A percentile compares a stretch with the other conserved stretches of the same genome.
These are phyloP conservation scores for Pinna nobilis DNA, from an alignment of 1,140 invertebrate species.

Conservation along the genomic window DNA sequence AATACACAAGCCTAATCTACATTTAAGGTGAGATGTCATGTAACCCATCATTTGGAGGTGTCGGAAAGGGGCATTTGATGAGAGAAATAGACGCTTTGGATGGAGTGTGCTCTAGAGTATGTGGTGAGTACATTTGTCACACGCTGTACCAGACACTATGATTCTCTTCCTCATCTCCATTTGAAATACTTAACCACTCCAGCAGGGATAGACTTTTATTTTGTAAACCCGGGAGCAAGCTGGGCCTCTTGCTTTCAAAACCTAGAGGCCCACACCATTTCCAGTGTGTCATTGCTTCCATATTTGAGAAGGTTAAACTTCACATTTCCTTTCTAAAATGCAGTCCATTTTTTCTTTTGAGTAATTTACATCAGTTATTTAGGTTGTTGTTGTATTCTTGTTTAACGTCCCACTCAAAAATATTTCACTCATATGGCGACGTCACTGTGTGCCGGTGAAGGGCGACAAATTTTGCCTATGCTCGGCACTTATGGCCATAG, in stretches of 20 bases:
- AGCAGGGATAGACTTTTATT: not conserved
- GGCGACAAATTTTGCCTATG: too few relatives aligned
- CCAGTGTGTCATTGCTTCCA: not conserved
- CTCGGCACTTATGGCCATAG: too few relatives aligned
- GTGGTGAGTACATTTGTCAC: constrained; percentile 83
- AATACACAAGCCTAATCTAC: too few relatives aligned
- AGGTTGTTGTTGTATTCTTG: too few relatives aligned
- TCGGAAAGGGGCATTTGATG: constrained; percentile 96
- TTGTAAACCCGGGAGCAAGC: not conserved
- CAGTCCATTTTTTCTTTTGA: too few relatives aligned
- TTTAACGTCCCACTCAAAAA: too few relatives aligned
- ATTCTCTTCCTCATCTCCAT: not conserved
- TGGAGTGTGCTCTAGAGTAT: constrained; percentile 89
- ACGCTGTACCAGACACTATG: not conserved
- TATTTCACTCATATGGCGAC: too few relatives aligned
- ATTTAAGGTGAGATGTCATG: constrained; percentile 94
- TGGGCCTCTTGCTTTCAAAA: not conserved
- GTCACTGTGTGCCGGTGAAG: too few relatives aligned
- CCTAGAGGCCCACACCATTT: not conserved
- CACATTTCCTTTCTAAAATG: too few relatives aligned
- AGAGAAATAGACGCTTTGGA: constrained; percentile 94
- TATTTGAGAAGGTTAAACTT: too few relatives aligned
- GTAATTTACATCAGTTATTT: too few relatives aligned
- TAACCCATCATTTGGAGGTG: constrained; percentile 96
- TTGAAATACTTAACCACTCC: not conserved